Evolutionary conservation across 1,140 invertebrate species (phyloP), one percentile per base, ranked within the genome.

Genomic region (Dysdera silvatica): DNA sequence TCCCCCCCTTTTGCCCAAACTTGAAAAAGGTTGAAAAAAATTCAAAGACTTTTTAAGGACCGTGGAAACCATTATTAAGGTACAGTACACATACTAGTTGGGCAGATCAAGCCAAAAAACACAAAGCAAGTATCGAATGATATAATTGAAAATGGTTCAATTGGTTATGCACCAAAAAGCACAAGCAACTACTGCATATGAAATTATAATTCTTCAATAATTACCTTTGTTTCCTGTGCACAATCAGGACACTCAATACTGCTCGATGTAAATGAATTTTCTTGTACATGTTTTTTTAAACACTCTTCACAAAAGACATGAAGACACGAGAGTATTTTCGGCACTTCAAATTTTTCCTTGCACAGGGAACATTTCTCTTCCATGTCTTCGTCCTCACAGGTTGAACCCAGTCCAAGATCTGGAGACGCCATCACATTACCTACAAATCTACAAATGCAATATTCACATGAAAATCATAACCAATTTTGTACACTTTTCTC

Each of bases 281-380:
- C 79, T 66, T 87, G 78, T 67, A 88, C 67, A 45, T 74, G 80
- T 73, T 88, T 88, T 70, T 89, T 85, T 66, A 95, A 79, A 73
- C 92, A 96, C 48, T 83, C 80, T 76, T 91, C 86, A 78, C 92
- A 95, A 78, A 93, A 95, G 5, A 90, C 89, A 80, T 95, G 92
- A 69, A 96, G 82, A 77, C 93, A 97, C 66, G 85, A 85, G 66
- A 97, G 80, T 40, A 95, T 85, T 68, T 91, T 83, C 43, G 92
- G 91, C 71, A 82, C 82, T 70, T 82, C 83, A 67, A 89, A 78
- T 69, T 86, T 87, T 71, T 84, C 82, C 67, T 82, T 82, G 73
- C 76, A 87, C 41, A 73, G 54, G 29, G 51, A 52, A 67, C 78
- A 79, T 20, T 60, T 41, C 35, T 74, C 67, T 48, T 70, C 67